phyloP scores from a whole-genome alignment of 2,888 invertebrate genomes.

The Platycnemis pennipes region DNA sequence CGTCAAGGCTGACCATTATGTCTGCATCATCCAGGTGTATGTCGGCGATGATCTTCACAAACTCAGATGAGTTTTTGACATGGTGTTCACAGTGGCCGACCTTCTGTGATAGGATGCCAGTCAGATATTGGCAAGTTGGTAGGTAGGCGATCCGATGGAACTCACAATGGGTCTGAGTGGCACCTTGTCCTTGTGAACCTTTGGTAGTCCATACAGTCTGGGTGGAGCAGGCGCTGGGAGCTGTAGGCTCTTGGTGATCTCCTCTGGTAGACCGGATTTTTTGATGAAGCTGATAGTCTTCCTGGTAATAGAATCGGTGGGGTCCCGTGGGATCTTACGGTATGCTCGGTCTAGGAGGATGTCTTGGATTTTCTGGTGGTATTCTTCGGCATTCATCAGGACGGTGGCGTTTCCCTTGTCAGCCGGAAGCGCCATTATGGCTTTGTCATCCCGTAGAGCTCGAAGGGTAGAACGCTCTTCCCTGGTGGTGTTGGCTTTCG shows the following conservation, averaged over 20 bases:
- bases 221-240: not conserved
- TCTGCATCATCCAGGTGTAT: not conserved
- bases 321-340: not conserved
- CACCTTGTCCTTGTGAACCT: not conserved
- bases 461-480: not conserved
- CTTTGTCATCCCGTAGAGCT: not conserved
- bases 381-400: not conserved
- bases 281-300: not conserved
- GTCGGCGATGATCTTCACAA: not conserved
- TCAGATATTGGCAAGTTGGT: not conserved
- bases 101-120: not conserved
- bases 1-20: too few relatives aligned
- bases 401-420: slow-evolving; percentile 21
- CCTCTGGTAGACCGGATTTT: too few relatives aligned
- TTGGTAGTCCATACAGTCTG: slow-evolving; percentile 43
- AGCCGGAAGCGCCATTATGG: not conserved
- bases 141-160: not conserved
- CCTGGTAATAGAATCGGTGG: not conserved
- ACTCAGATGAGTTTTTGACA: not conserved
- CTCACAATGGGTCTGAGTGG: slow-evolving; percentile 14
- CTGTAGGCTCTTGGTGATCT: not conserved
- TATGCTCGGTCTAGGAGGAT: slow-evolving; percentile 23
- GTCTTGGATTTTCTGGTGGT: slow-evolving; percentile 14
- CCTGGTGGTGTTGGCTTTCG: slow-evolving; percentile 12
- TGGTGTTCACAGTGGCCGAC: slow-evolving; percentile 6